These are phyloP conservation scores for Macrochelys suwanniensis DNA, from an alignment of 2,797 vertebrate species.

Conservation along the genomic window DNA sequence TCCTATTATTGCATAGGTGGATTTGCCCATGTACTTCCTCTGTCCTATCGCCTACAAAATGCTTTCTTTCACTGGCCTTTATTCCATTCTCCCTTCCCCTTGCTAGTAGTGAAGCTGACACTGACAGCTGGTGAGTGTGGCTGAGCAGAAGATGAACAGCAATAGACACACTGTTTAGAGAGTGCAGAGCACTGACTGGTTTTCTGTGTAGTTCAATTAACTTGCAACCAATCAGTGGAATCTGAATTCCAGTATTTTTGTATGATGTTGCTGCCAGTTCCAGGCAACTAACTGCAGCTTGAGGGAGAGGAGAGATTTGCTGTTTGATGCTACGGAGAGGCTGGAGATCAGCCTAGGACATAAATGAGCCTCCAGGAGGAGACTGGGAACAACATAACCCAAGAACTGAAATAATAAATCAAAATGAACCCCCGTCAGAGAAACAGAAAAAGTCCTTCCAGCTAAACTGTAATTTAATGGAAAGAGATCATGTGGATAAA, in stretches of 20 bases:
- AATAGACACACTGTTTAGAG: background rate
- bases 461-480: constrained; percentile 1
- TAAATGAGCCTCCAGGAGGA: constrained; percentile 16
- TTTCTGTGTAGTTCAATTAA: constrained; percentile 1
- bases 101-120: background rate
- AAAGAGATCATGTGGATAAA: constrained; percentile 11
- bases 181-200: background rate
- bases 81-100: background rate
- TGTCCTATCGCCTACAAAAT: background rate
- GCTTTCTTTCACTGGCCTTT: background rate
- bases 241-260: background rate
- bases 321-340: constrained; percentile 36
- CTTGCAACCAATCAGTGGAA: background rate
- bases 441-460: background rate
- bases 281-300: constrained; percentile 34
- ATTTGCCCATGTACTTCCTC: background rate
- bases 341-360: constrained; percentile 12
- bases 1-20: background rate
- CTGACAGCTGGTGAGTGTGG: background rate
- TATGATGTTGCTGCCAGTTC: background rate
- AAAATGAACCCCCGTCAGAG: background rate
- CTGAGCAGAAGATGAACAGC: background rate
- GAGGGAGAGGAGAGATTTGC: constrained; percentile 28
- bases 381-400: background rate
- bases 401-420: constrained; percentile 38